These are phyloP conservation scores for Tachycineta bicolor DNA, from an alignment of 2,113 vertebrate genomes.

Conservation along the genomic window DNA sequence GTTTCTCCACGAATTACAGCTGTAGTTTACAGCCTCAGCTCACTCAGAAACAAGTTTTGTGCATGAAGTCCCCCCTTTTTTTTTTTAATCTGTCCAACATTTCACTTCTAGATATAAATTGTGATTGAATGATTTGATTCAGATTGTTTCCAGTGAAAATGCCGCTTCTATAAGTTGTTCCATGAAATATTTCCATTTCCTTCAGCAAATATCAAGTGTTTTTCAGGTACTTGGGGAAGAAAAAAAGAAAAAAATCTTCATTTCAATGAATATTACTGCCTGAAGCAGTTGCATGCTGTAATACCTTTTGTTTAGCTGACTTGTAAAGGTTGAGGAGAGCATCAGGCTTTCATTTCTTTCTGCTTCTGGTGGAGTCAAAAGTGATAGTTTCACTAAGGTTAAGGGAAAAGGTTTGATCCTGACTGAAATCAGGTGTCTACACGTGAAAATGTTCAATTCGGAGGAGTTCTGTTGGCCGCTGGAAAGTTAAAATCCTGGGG, in stretches of 20 bases:
- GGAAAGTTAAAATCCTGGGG: neutral
- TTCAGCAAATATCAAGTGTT: constrained; percentile 20
- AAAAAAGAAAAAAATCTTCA: neutral
- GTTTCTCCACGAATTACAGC: neutral
- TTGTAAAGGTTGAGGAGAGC: neutral
- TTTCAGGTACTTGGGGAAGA: neutral
- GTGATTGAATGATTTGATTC: constrained; percentile 39
- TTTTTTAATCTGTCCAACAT: neutral
- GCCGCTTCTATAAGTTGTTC: neutral
- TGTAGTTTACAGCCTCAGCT: neutral
- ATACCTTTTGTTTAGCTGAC: constrained; percentile 10
- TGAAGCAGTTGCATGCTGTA: neutral
- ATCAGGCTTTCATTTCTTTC: neutral
- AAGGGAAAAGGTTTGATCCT: neutral
- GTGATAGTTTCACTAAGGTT: neutral
- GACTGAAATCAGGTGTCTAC: neutral
- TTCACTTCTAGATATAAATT: constrained; percentile 13
- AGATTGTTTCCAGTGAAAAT: constrained; percentile 22
- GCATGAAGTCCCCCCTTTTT: neutral
- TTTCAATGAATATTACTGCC: neutral
- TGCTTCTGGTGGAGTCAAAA: neutral
- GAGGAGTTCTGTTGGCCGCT: neutral
- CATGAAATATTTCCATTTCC: constrained; percentile 21
- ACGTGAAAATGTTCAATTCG: neutral
- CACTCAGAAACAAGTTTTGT: neutral